These are phyloP conservation scores for Temnothorax rugatulus DNA, from an alignment of 2,888 invertebrate genomes.

Conservation along the genomic window DNA sequence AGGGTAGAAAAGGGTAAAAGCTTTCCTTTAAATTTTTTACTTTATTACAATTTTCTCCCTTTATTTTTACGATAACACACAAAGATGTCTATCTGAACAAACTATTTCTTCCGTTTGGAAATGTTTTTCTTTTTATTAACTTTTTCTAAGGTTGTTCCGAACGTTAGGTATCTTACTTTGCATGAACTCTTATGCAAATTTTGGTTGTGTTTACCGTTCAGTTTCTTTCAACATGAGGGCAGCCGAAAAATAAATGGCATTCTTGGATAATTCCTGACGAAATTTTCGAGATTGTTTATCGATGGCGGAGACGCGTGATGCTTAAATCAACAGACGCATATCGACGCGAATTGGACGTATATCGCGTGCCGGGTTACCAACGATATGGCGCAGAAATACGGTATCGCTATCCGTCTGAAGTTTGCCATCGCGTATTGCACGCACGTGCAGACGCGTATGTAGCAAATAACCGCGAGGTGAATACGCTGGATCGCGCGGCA, in stretches of 20 bases:
- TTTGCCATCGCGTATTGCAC: background rate
- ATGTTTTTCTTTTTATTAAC: background rate
- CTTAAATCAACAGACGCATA: conserved; percentile 50
- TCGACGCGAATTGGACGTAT: conserved; percentile 45
- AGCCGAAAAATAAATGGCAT: background rate
- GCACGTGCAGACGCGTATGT: background rate
- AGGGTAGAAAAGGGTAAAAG: background rate
- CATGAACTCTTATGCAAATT: background rate
- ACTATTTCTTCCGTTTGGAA: background rate
- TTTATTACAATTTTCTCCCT: background rate
- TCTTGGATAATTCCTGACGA: background rate
- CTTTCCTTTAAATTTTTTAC: background rate
- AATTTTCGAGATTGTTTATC: conserved; percentile 36
- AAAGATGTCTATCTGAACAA: background rate
- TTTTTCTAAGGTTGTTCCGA: background rate
- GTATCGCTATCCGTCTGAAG: conserved; percentile 7
- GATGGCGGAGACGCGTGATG: conserved; percentile 17
- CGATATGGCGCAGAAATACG: conserved; percentile 24
- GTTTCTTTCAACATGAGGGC: conserved; percentile 5
- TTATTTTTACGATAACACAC: no score
- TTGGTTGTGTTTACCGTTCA: background rate
- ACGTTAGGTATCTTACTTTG: background rate
- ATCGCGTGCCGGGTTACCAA: conserved; percentile 13
- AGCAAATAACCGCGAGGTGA: background rate
- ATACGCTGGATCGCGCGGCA: background rate